These are phyloP conservation scores for Falco novaeseelandiae DNA, from an alignment of 2,797 vertebrate species.

Conservation along the genomic window DNA sequence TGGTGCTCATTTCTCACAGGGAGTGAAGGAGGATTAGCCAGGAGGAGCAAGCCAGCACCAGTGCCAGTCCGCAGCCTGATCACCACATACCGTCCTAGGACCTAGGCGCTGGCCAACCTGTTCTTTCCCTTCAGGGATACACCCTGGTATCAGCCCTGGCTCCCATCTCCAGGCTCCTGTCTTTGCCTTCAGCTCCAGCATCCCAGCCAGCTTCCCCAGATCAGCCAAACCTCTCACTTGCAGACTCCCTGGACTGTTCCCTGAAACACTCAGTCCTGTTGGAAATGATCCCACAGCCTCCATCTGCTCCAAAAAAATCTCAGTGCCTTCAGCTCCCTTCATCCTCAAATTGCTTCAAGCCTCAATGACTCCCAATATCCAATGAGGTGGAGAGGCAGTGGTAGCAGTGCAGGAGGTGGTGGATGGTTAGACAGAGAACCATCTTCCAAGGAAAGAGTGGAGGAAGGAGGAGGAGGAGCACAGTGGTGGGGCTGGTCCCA, in stretches of 20 bases:
- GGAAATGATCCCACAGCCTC: neutral
- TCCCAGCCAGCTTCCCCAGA: neutral
- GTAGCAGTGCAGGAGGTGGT: neutral
- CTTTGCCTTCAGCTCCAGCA: neutral
- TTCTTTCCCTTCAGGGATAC: neutral
- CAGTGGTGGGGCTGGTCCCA: neutral
- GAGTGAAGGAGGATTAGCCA: neutral
- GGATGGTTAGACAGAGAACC: neutral
- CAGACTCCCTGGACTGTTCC: too few relatives aligned
- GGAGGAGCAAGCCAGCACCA: neutral
- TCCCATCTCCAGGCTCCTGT: neutral
- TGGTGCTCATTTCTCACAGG: neutral
- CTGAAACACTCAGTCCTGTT: neutral
- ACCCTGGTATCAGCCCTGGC: neutral
- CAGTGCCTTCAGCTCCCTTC: neutral
- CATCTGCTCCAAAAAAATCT: rapidly evolving
- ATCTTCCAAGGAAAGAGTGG: neutral
- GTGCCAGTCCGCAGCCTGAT: neutral
- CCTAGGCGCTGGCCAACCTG: neutral
- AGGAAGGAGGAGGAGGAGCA: rapidly evolving
- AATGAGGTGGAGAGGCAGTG: neutral
- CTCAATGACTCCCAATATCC: neutral
- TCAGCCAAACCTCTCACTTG: neutral
- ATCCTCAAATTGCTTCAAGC: neutral
- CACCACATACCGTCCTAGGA: rapidly evolving